Evolutionary conservation across 1,140 invertebrate species (phyloP).

Genomic region (Octopus sinensis): DNA sequence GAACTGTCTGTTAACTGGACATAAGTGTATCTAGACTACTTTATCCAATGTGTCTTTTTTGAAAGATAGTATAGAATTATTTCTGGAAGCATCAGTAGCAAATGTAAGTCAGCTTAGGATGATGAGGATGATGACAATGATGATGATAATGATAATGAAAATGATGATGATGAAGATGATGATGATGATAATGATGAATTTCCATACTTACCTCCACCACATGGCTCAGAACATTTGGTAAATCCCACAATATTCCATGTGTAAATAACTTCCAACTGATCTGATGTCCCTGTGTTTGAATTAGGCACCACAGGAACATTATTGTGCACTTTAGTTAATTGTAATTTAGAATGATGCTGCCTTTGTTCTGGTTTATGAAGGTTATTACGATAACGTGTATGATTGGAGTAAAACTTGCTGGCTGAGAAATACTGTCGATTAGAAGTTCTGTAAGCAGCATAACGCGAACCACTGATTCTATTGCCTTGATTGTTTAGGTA

Average conservation of each 20-base stretch:
- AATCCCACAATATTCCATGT: constrained; percentile 10
- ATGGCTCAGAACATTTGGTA: constrained; percentile 6
- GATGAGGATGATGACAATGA: no score
- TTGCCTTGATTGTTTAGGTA: background rate
- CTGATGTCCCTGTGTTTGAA: background rate
- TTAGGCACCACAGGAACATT: background rate
- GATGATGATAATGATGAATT: background rate
- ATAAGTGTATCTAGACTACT: no score
- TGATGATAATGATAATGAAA: no score
- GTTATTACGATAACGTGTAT: background rate
- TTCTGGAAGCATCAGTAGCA: no score
- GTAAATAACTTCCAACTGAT: background rate
- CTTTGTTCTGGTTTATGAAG: background rate
- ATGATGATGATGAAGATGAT: no score
- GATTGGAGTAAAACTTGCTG: background rate
- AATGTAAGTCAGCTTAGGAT: no score
- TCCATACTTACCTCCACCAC: background rate
- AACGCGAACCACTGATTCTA: no score
- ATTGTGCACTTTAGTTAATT: background rate
- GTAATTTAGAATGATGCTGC: no score
- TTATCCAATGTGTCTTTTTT: no score
- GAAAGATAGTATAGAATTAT: no score
- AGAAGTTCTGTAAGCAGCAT: background rate
- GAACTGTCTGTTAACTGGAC: no score
- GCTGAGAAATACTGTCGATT: background rate